Conservation (phyloP, 2,888 invertebrate species). For the Andrena trimmerana region DNA sequence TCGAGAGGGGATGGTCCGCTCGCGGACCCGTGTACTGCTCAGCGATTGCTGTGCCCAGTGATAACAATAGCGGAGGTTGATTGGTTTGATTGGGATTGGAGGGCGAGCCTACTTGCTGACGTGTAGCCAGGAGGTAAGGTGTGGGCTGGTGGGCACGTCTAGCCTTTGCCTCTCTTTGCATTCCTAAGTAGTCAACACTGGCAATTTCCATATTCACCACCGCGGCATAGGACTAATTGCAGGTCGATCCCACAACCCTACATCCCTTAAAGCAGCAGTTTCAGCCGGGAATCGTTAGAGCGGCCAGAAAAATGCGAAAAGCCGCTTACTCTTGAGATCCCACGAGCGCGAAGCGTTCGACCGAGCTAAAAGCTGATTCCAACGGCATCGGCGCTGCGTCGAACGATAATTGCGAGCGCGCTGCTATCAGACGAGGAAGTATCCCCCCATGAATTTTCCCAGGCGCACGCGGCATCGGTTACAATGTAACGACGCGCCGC, state of each 20-base stretch:
- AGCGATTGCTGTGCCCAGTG: not conserved
- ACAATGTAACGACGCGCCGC: conserved; percentile 21
- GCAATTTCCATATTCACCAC: too few relatives aligned
- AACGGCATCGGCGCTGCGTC: not conserved
- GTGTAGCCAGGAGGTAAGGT: not conserved
- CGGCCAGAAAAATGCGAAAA: not conserved
- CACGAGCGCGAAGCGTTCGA: conserved; percentile 2
- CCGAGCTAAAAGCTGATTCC: conserved; percentile 15
- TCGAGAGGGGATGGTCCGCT: not conserved
- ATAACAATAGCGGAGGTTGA: not conserved
- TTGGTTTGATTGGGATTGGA: not conserved
- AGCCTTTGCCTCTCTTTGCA: not conserved
- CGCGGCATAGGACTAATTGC: not conserved
- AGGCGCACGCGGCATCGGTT: conserved; percentile 16
- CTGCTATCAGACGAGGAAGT: conserved; percentile 33
- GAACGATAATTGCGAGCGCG: conserved; percentile 25
- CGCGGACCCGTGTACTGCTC: not conserved
- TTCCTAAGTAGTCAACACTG: not conserved
- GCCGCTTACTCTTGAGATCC: conserved; percentile 9
- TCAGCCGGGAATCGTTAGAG: not conserved
- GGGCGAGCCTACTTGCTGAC: not conserved
- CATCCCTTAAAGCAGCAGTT: not conserved
- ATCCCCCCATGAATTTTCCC: conserved; percentile 36
- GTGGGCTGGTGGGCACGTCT: not conserved
- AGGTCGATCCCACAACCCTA: not conserved